Evolutionary conservation across 2,797 vertebrate genomes (phyloP), one percentile per base, ranked within the genome.

Genomic region (Sphenopsis melanotis): DNA sequence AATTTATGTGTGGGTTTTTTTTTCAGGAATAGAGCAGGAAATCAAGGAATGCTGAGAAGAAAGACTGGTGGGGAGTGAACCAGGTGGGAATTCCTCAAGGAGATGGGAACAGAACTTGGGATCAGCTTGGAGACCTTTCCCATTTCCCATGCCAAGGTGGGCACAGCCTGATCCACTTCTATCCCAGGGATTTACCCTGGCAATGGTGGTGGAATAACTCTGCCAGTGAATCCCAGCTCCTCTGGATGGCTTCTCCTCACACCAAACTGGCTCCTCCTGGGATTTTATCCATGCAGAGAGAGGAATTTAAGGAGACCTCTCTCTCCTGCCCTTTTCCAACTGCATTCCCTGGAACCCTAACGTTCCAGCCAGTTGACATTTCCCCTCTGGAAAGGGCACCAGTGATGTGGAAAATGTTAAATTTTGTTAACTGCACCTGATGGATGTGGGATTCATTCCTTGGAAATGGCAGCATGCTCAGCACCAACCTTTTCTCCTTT

Each of bases 401-500:
- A 27, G 0, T 1, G 36, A 91, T 89, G 84, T 21, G 91, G 44
- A 37, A 78, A 74, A 53, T 37, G 44, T 37, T 4, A 42, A 75
- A 95, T 85, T 55, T 65, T 6, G 56, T 91, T 86, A 83, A 55
- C 24, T 17, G 2, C 1, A 10, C 20, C 78, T 86, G 92, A 92
- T 77, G 46, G 92, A 89, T 83, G 41, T 5, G 66, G 70, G 72
- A 49, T 88, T 91, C 36, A 13, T 59, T 10, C 64, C 49, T 36
- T 6, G 17, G 22, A 52, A 90, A 92, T 6, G 41, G 77, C 82
- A 90, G 89, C 4, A 2, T 6, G 57, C 10, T 14, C 30, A 11
- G 39, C 4, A 92, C 97, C 79, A 41, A 99, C 99, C 98, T 99
- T 99, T 80, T 97, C 97, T 87, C 99, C 99, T 96, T 98, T 99